Conservation (phyloP, 2,113 vertebrate genomes). For the Cairina moschata region DNA sequence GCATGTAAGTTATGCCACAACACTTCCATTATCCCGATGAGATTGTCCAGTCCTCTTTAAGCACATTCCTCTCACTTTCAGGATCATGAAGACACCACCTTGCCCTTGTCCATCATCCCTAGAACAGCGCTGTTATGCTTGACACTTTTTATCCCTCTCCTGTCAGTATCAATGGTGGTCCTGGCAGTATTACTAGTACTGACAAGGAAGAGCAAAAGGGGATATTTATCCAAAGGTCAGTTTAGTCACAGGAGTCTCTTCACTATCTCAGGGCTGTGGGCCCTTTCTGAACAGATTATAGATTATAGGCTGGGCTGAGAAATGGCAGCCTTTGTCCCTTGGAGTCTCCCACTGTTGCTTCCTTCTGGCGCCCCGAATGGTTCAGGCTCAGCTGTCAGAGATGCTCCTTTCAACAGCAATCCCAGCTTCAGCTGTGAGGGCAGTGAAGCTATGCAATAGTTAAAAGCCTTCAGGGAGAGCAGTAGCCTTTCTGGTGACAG, state of each 20-base stretch:
- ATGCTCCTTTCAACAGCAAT: background rate
- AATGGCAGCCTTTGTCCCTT: background rate
- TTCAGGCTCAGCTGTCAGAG: background rate
- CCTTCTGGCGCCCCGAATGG: no score
- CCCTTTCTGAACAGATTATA: background rate
- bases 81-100: background rate
- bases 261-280: background rate
- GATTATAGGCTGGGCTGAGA: background rate
- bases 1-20: background rate
- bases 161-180: background rate
- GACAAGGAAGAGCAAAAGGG: background rate
- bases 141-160: background rate
- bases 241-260: background rate
- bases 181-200: background rate
- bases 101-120: background rate
- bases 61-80: fast-evolving
- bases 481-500: background rate
- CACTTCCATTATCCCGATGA: background rate
- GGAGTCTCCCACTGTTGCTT: background rate
- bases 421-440: background rate
- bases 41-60: background rate
- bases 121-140: background rate
- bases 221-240: background rate
- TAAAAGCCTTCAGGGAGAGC: background rate
- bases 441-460: background rate